Conservation (phyloP, 2,888 invertebrate species). For the Ormyrus thymus region DNA sequence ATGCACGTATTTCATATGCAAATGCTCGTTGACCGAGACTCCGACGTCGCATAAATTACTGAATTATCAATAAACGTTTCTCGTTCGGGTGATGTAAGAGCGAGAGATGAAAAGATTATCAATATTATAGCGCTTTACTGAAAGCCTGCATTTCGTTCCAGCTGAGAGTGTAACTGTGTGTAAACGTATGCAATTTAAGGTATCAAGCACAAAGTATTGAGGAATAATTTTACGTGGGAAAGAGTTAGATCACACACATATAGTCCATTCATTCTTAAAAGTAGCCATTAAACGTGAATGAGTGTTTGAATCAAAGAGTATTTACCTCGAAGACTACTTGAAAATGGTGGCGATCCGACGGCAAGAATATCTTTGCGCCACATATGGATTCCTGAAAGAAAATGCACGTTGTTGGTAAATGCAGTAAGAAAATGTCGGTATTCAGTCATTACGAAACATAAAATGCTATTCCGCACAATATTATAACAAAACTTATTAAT, state of each 20-base stretch:
- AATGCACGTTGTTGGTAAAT: not conserved
- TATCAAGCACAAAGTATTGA: constrained; percentile 6
- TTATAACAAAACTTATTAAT: too few species aligned
- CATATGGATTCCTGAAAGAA: constrained; percentile 69
- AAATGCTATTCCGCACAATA: too few species aligned
- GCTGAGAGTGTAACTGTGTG: too few species aligned
- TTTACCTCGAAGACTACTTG: constrained; percentile 62
- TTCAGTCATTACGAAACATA: too few species aligned
- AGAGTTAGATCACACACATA: not conserved
- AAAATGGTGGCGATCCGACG: constrained; percentile 61
- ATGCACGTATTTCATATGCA: not conserved
- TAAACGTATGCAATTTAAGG: not conserved
- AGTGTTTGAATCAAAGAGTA: not conserved
- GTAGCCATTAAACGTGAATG: not conserved
- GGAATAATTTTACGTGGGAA: constrained; percentile 4
- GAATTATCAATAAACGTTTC: not conserved
- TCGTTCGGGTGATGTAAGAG: too few species aligned
- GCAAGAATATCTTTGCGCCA: constrained; percentile 64
- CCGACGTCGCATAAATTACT: too few species aligned
- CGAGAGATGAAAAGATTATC: too few species aligned
- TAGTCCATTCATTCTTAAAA: constrained; percentile 13
- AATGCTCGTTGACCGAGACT: not conserved
- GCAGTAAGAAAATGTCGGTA: too few species aligned
- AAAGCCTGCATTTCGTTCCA: too few species aligned
- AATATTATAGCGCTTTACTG: too few species aligned